Conservation (phyloP, 2,113 vertebrate species). For the Urocolius indicus region DNA sequence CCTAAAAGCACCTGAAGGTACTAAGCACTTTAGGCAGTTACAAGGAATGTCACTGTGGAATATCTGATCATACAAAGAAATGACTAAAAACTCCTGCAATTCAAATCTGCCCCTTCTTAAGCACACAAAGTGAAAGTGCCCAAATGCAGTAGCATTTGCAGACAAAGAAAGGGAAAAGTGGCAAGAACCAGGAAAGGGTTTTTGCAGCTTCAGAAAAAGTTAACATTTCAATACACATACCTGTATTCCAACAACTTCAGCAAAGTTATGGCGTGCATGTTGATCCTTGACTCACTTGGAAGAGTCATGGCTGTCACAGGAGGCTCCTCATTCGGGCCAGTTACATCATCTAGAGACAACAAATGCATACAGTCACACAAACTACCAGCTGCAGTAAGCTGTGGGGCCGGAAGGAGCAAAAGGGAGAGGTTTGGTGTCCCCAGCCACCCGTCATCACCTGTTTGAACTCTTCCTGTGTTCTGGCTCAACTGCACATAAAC, state of each 20-base stretch:
- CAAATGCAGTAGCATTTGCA: not conserved
- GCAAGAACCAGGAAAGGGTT: fast-evolving
- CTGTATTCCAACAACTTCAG: constrained; percentile 88
- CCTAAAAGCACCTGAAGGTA: not conserved
- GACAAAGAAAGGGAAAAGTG: not conserved
- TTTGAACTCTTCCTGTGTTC: not conserved
- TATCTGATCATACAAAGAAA: not conserved
- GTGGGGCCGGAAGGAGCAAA: fast-evolving
- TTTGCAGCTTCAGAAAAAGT: not conserved
- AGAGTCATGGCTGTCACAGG: constrained; percentile 89
- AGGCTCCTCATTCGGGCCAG: constrained; percentile 31
- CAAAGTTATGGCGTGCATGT: constrained; percentile 82
- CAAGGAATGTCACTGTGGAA: not conserved
- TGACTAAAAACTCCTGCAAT: not conserved
- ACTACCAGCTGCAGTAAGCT: not conserved
- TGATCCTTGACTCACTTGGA: constrained; percentile 87
- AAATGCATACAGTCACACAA: not conserved
- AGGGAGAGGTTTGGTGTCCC: not conserved
- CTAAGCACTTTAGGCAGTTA: not conserved
- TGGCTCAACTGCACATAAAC: fast-evolving
- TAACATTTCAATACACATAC: constrained; percentile 56
- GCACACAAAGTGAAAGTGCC: not conserved
- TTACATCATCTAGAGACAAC: constrained; percentile 76
- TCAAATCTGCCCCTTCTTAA: not conserved
- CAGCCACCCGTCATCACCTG: not conserved